Evolutionary conservation across 2,113 vertebrate species (phyloP).

Genomic region (Nyctibius bracteatus): DNA sequence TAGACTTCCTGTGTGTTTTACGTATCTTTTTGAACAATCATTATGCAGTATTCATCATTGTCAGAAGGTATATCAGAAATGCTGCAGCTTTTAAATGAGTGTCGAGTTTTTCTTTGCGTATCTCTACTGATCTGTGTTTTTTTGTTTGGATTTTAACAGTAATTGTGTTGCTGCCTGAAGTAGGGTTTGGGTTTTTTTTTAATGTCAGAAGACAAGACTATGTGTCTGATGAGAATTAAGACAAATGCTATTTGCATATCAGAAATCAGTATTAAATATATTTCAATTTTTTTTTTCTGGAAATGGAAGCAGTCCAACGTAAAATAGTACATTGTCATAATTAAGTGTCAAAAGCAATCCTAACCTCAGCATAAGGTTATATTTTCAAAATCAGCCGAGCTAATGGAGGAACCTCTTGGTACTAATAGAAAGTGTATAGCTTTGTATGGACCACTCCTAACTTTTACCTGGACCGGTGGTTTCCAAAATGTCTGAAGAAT

Average conservation of each 20-base stretch:
- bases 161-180: not conserved
- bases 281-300: not conserved
- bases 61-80: not conserved
- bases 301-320: not conserved
- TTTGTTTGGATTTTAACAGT: not conserved
- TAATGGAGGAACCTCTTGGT: not conserved
- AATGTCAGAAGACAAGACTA: not conserved
- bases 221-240: not conserved
- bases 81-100: not conserved
- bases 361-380: not conserved
- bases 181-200: no score
- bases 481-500: not conserved
- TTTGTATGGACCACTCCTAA: not conserved
- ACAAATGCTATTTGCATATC: not conserved
- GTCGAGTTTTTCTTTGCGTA: not conserved
- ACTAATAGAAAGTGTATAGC: not conserved
- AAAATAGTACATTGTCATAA: not conserved
- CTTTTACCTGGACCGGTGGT: not conserved
- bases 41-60: not conserved
- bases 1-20: not conserved
- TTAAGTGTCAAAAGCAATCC: not conserved
- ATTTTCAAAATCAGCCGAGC: not conserved
- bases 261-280: not conserved
- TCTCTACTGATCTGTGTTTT: not conserved
- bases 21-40: not conserved